Conservation (phyloP, 2,797 vertebrate species). For the Tympanoctomys barrerae region DNA sequence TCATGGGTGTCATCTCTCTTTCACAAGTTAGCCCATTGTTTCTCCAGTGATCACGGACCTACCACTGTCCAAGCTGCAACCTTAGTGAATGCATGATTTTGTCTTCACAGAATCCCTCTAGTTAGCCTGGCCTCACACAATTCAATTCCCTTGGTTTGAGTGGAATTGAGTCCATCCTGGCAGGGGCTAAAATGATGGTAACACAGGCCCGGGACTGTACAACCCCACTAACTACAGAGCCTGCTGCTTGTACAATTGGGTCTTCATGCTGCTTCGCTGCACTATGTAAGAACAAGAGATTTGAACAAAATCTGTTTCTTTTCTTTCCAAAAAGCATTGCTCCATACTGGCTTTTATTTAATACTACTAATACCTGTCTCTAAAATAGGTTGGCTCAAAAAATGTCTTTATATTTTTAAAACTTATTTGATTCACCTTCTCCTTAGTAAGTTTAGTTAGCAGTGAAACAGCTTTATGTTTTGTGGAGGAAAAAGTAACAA, state of each 20-base stretch:
- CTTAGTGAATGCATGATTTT: not conserved
- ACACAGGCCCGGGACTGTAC: not conserved
- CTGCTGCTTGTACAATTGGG: not conserved
- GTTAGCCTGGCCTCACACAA: constrained; percentile 8
- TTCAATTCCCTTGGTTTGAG: constrained; percentile 53
- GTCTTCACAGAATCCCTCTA: constrained; percentile 17
- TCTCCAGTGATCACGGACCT: not conserved
- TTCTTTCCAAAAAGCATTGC: not conserved
- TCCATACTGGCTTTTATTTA: not conserved
- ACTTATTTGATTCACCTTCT: not conserved
- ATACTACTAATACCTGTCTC: not conserved
- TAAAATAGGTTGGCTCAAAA: constrained; percentile 23
- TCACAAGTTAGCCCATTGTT: not conserved
- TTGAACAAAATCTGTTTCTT: constrained; percentile 48
- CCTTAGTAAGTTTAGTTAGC: not conserved
- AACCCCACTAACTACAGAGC: not conserved
- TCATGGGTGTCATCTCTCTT: not conserved
- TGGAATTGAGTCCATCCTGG: not conserved
- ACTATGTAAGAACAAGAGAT: not conserved
- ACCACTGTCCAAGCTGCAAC: not conserved
- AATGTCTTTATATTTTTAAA: not conserved
- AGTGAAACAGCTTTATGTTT: not conserved
- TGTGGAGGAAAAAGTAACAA: not conserved
- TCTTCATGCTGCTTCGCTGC: not conserved
- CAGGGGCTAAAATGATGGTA: not conserved